Evolutionary conservation across 2,888 invertebrate species (phyloP).

Genomic region (Spisula solida): DNA sequence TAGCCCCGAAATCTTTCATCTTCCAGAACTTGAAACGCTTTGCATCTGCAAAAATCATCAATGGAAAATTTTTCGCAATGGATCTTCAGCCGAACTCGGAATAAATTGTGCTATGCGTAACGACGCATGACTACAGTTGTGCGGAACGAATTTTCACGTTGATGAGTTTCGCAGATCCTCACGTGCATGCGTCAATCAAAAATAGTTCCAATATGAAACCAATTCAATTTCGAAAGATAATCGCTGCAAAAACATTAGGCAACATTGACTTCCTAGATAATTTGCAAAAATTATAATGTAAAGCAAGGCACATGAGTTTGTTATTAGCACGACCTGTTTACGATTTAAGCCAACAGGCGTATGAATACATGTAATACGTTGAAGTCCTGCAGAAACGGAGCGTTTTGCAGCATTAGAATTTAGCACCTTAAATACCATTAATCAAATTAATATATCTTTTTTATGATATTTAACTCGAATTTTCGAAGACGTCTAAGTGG

Average conservation of each 20-base stretch:
- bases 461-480: too few species aligned
- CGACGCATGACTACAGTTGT: constrained; percentile 63
- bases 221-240: constrained; percentile 29
- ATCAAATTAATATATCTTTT: too few species aligned
- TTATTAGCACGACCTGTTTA: neutral
- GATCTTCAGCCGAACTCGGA: constrained; percentile 24
- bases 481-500: too few species aligned
- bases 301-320: neutral
- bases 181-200: constrained; percentile 60
- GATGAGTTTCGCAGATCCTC: constrained; percentile 60
- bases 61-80: constrained; percentile 37
- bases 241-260: neutral
- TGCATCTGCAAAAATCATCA: constrained; percentile 55
- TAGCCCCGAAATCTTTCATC: constrained; percentile 60
- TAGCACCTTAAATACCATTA: too few species aligned
- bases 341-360: neutral
- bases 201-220: constrained; percentile 53
- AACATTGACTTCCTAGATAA: neutral
- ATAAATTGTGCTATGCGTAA: constrained; percentile 54
- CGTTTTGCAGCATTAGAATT: too few species aligned
- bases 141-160: constrained; percentile 49
- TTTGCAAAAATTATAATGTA: neutral
- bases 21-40: constrained; percentile 58
- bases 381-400: too few species aligned
- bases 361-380: neutral